phyloP scores from a whole-genome alignment of 2,113 vertebrate species.

The Scomber colias region DNA sequence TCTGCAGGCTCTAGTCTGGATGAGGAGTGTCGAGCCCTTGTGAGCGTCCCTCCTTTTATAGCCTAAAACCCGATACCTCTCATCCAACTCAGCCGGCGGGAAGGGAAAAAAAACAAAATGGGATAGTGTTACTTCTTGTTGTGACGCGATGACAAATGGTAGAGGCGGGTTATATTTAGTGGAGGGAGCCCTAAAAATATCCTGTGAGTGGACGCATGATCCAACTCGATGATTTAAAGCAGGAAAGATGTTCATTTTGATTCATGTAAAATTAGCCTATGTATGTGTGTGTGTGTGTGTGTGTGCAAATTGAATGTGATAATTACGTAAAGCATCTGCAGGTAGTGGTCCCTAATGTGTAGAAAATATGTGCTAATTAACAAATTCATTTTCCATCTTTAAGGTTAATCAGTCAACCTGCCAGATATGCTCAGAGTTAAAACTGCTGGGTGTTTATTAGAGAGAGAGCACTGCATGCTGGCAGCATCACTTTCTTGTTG shows the following conservation, averaged over 20 bases:
- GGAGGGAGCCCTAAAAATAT: constrained; percentile 82
- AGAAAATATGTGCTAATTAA: too few relatives aligned
- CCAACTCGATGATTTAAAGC: constrained; percentile 34
- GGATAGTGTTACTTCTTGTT: constrained; percentile 79
- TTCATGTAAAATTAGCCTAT: neutral
- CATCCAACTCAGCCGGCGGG: constrained; percentile 52
- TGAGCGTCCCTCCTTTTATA: constrained; percentile 83
- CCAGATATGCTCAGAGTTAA: too few relatives aligned
- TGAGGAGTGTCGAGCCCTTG: constrained; percentile 63
- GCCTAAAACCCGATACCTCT: constrained; percentile 66
- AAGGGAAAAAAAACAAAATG: constrained; percentile 12
- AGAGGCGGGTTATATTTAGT: constrained; percentile 80
- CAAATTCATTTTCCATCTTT: too few relatives aligned
- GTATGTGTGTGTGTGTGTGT: too few relatives aligned
- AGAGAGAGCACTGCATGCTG: too few relatives aligned
- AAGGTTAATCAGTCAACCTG: too few relatives aligned
- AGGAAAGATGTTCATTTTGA: neutral
- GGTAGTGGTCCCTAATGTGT: too few relatives aligned
- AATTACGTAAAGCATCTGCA: too few relatives aligned
- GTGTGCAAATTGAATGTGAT: too few relatives aligned
- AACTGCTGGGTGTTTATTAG: too few relatives aligned
- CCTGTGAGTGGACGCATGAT: constrained; percentile 41
- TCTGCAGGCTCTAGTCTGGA: constrained; percentile 38
- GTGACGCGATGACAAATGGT: constrained; percentile 80
- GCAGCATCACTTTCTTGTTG: too few relatives aligned